Conservation (phyloP, 1,140 invertebrate genomes). For the Papilio helenus region DNA sequence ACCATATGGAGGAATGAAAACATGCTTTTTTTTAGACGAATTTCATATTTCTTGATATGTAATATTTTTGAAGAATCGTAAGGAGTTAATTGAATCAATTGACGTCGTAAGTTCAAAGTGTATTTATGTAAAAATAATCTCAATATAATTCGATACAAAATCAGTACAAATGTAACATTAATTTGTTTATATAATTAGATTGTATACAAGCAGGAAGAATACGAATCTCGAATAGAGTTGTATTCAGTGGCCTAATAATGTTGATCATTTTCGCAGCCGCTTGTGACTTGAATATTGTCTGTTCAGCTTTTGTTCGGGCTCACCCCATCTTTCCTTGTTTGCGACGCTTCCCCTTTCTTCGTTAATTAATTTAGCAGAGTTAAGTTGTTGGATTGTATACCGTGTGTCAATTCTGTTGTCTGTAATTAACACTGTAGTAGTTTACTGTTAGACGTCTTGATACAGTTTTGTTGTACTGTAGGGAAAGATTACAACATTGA, state of each 20-base stretch:
- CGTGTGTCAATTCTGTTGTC: conserved; percentile 22
- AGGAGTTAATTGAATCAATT: too few species aligned
- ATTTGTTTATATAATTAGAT: background rate
- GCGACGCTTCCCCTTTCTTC: conserved; percentile 22
- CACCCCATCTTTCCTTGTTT: conserved; percentile 13
- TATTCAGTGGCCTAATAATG: conserved; percentile 21
- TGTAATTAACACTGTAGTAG: background rate
- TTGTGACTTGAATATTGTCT: conserved; percentile 25
- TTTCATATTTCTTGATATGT: background rate
- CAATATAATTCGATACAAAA: too few species aligned
- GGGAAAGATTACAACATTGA: too few species aligned
- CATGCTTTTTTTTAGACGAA: background rate
- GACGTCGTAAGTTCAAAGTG: too few species aligned
- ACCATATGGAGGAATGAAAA: background rate
- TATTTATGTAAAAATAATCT: too few species aligned
- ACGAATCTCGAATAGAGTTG: background rate
- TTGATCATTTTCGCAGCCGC: conserved; percentile 24
- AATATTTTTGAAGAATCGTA: too few species aligned
- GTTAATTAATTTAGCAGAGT: conserved; percentile 31
- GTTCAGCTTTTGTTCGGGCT: conserved; percentile 1
- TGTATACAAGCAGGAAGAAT: background rate
- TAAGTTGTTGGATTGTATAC: conserved; percentile 27
- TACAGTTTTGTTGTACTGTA: background rate
- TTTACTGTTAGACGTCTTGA: background rate
- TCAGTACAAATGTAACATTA: background rate